Base-by-base conservation (phyloP, 2,888 invertebrate species). In the Hoplodrina blanda region DNA sequence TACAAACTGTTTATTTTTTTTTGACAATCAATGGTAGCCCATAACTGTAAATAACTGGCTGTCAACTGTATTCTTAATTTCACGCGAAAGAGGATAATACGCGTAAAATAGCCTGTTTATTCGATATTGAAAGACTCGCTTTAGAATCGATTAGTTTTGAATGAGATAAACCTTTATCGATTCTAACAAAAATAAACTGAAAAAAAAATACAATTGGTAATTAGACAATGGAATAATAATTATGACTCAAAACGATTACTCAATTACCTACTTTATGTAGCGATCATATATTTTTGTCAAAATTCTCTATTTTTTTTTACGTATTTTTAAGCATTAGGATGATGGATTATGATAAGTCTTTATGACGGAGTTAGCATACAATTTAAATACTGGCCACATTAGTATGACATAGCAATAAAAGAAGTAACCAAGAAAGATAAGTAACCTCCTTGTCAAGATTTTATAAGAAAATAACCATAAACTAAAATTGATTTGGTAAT, bases 51-150 rank as follows among this genome's bases (percentile, higher is more conserved):
- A 69, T 46, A 49, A 77, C 44, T 37, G 46, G 8, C 10, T 37
- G 10, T 25, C 66, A 59, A 54, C 65, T 73, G 49, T 76, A 54
- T 49, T 64, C 53, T 30, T 60, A 37, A 71, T 72, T 56, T 55
- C 50, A 75, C 52, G 41, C 30, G 1, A 60, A 56, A 8, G 50
- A 54, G 44, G n/a, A 72, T 78, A 71, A 72, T 60, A n/a, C 44
- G 37, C 60, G 64, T 57, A 41, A 72, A 78, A 75, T 72, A 64
- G 19, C 8, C 30, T 61, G n/a, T 60, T 75, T 52, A 56, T 44
- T 41, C 15, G 10, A 44, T 33, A 54, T 41, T 56, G 7, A 63
- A 37, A 63, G 10, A 49, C 33, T 19, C 17, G 8, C 19, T 37
- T n/a, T 50, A 57, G 44, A 63, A 60, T 50, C 20, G 37, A 30